Evolutionary conservation across 1,140 invertebrate genomes (phyloP).

Genomic region (fruit fly (Drosophila melanogaster)): DNA sequence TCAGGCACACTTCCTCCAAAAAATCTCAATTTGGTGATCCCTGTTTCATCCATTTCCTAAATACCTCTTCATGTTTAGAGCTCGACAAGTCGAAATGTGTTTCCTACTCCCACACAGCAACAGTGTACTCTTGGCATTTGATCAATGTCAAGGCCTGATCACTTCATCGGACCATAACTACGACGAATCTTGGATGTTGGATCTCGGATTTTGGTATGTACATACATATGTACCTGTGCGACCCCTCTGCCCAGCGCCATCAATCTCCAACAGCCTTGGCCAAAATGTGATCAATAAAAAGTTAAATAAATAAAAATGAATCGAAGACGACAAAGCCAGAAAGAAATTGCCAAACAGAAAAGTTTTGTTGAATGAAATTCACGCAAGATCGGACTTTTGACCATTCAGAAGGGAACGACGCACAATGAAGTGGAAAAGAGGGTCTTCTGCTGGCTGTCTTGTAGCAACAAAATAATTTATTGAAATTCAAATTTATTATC

Average conservation of each 20-base stretch:
- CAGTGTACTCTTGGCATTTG: constrained; percentile 45
- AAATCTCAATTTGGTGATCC: background rate
- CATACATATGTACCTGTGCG: constrained; percentile 7
- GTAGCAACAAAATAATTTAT: constrained; percentile 81
- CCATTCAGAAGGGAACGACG: constrained; percentile 36
- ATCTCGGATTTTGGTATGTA: constrained; percentile 41
- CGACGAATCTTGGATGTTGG: constrained; percentile 32
- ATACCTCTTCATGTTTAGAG: constrained; percentile 1
- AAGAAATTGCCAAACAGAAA: constrained; percentile 73
- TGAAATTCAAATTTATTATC: constrained; percentile 81
- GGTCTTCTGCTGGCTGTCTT: constrained; percentile 46
- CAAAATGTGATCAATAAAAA: constrained; percentile 34
- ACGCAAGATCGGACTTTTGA: constrained; percentile 53
- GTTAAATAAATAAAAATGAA: constrained; percentile 8
- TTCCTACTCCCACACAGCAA: constrained; percentile 29
- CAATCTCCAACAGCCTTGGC: constrained; percentile 36
- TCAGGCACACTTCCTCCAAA: background rate
- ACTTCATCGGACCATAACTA: constrained; percentile 65
- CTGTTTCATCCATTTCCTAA: constrained; percentile 17
- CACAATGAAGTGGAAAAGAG: constrained; percentile 45
- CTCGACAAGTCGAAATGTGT: constrained; percentile 6
- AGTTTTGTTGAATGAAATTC: constrained; percentile 77
- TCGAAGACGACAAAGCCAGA: constrained; percentile 50
- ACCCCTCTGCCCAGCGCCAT: background rate
- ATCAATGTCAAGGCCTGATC: constrained; percentile 81